These are phyloP conservation scores for Cydia pomonella DNA, from an alignment of 1,140 invertebrate genomes.

Conservation along the genomic window DNA sequence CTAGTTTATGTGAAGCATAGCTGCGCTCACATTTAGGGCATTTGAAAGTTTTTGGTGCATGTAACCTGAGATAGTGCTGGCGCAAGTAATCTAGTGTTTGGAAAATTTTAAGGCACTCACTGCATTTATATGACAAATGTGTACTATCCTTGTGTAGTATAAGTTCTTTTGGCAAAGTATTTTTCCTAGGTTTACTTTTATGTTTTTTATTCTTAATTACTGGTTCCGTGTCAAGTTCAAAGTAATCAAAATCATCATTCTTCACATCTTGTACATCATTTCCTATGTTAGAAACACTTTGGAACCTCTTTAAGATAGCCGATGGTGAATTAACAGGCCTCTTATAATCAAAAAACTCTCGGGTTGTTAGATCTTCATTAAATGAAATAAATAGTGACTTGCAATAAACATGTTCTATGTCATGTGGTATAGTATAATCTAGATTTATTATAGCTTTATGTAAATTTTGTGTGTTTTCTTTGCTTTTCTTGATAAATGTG, in stretches of 20 bases:
- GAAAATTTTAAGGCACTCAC: constrained; percentile 37
- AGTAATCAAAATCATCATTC: constrained; percentile 5
- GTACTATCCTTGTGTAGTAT: constrained; percentile 35
- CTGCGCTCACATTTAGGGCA: constrained; percentile 37
- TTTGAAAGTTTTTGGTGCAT: constrained; percentile 43
- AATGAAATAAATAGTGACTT: constrained; percentile 18
- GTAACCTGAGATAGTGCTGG: constrained; percentile 42
- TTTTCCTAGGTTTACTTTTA: constrained; percentile 10
- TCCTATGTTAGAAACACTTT: not conserved
- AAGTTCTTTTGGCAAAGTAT: constrained; percentile 31
- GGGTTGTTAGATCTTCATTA: not conserved
- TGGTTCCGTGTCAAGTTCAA: not conserved
- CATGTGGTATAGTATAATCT: not conserved
- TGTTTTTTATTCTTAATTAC: not conserved
- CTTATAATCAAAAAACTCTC: constrained; percentile 3
- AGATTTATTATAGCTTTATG: constrained; percentile 10
- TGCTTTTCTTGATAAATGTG: constrained; percentile 16
- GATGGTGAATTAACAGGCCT: not conserved
- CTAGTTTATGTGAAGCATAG: constrained; percentile 34
- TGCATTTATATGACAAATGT: constrained; percentile 39
- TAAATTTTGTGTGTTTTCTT: not conserved
- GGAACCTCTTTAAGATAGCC: not conserved
- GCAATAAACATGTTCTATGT: not conserved
- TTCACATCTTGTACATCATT: not conserved
- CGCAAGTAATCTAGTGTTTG: constrained; percentile 34